Percentiles rank a stretch among this genome's conserved stretches.
Evolutionary conservation across 2,797 vertebrate species (phyloP).

Genomic region (Lepidocolaptes lacrymiger): DNA sequence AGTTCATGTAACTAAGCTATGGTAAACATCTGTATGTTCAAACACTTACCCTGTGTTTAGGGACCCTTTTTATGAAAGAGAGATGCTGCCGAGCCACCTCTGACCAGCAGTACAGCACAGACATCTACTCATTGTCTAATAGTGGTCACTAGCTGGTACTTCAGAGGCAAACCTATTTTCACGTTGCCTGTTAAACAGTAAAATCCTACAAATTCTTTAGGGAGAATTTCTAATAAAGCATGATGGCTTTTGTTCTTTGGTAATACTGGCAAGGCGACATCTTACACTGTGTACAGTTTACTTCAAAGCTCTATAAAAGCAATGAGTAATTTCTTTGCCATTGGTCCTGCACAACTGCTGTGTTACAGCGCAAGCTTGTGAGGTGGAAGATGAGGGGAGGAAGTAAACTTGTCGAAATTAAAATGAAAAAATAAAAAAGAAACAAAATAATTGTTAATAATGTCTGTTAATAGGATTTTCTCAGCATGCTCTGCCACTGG

Average conservation of each 20-base stretch:
- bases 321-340: neutral
- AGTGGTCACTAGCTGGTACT: neutral
- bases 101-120: neutral
- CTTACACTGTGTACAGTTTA: neutral
- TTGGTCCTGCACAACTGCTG: neutral
- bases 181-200: neutral
- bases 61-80: neutral
- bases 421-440: neutral
- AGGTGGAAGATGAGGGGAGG: neutral
- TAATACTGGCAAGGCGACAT: neutral
- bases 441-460: neutral
- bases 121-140: neutral
- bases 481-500: neutral
- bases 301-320: neutral
- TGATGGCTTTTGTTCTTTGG: neutral
- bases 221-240: neutral
- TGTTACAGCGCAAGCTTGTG: neutral
- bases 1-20: neutral
- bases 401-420: neutral
- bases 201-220: neutral
- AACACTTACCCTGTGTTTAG: neutral
- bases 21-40: neutral
- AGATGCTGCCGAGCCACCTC: rapidly evolving
- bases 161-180: neutral
- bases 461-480: neutral